phyloP scores from a whole-genome alignment of 2,888 invertebrate species.

The Tyria jacobaeae region DNA sequence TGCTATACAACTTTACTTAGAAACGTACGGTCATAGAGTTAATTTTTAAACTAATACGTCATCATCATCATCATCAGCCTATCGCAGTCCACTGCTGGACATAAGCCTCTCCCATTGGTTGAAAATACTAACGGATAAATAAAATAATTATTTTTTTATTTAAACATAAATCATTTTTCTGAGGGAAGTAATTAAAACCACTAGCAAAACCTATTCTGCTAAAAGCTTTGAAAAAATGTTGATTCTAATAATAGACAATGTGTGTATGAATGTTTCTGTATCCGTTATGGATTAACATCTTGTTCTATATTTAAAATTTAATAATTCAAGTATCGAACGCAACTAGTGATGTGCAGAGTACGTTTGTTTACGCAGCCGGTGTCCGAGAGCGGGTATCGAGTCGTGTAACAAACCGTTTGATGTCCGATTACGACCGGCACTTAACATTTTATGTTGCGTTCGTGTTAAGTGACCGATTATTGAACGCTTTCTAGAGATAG shows the following conservation, averaged over 20 bases:
- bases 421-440: conserved; percentile 66
- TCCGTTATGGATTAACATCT: conserved; percentile 36
- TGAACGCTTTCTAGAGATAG: conserved; percentile 60
- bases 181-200: too few relatives aligned
- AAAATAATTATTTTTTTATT: too few relatives aligned
- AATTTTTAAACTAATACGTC: too few relatives aligned
- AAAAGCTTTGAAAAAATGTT: conserved; percentile 5
- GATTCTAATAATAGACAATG: conserved; percentile 25
- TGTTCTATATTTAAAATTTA: conserved; percentile 45
- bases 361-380: conserved; percentile 72
- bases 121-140: too few relatives aligned
- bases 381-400: conserved; percentile 52
- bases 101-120: too few relatives aligned
- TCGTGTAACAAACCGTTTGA: conserved; percentile 65
- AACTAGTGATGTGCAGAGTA: conserved; percentile 57
- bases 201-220: too few relatives aligned
- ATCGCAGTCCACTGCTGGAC: too few relatives aligned
- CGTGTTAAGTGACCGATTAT: conserved; percentile 70
- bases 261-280: conserved; percentile 21
- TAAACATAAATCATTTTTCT: too few relatives aligned
- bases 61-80: too few relatives aligned
- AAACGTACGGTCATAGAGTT: too few relatives aligned
- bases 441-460: conserved; percentile 64
- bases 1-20: too few relatives aligned
- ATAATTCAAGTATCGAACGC: conserved; percentile 53